A percentile compares a stretch with the other conserved stretches of the same genome.
Evolutionary conservation across 64 coral and sea anemone genomes (phyloP).

Genomic region (Hydrozoanthus tunicans): DNA sequence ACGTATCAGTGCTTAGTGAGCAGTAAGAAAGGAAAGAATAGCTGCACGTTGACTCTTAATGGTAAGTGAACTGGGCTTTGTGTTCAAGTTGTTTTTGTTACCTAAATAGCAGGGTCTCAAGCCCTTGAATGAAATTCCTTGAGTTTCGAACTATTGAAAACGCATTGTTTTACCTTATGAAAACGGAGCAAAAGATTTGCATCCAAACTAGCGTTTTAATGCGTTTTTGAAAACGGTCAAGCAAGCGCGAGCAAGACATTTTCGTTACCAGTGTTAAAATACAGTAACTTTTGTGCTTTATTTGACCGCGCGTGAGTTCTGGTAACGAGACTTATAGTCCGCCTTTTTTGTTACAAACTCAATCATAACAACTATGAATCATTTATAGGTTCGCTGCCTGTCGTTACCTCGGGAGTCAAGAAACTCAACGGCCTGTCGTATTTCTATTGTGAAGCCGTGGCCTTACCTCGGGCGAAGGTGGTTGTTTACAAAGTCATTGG

Average conservation of each 20-base stretch:
- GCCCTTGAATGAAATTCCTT: background rate
- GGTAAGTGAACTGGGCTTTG: slow-evolving; percentile 53
- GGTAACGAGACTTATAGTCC: background rate
- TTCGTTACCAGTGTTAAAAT: too few relatives aligned
- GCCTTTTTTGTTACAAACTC: background rate
- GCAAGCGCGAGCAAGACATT: too few relatives aligned
- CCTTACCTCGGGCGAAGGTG: slow-evolving; percentile 61
- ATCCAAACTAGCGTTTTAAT: too few relatives aligned
- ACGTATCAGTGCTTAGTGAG: slow-evolving; percentile 70
- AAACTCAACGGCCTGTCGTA: slow-evolving; percentile 55
- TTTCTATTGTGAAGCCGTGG: slow-evolving; percentile 75
- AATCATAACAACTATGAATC: background rate
- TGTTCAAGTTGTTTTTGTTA: background rate
- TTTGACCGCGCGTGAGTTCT: background rate
- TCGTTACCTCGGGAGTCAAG: slow-evolving; percentile 51
- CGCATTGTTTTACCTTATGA: too few relatives aligned
- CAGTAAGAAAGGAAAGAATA: slow-evolving; percentile 14
- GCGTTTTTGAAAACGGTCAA: too few relatives aligned
- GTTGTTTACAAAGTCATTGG: slow-evolving; percentile 62
- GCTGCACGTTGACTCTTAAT: slow-evolving; percentile 49
- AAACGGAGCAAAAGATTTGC: too few relatives aligned
- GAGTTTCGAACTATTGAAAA: background rate
- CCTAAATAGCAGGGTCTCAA: background rate
- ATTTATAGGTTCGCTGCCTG: slow-evolving; percentile 67
- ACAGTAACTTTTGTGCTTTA: too few relatives aligned